phyloP scores from a whole-genome alignment of 1,140 invertebrate genomes.

The Acromyrmex charruanus region DNA sequence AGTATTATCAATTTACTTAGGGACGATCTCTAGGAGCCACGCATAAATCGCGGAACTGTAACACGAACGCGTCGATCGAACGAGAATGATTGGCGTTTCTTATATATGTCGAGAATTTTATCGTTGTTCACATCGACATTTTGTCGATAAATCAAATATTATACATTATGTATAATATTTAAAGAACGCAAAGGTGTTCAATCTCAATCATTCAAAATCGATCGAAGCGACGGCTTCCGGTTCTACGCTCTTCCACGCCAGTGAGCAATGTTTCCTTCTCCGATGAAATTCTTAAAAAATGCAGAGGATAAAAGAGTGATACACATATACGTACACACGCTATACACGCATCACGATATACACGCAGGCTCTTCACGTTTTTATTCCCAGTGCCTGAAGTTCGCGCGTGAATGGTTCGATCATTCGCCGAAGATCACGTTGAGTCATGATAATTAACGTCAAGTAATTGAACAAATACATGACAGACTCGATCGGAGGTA shows the following conservation, averaged over 20 bases:
- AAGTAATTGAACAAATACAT: background rate
- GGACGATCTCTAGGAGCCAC: slow-evolving; percentile 70
- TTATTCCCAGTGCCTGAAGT: slow-evolving; percentile 65
- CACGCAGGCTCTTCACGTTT: slow-evolving; percentile 79
- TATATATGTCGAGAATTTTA: background rate
- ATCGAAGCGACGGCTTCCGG: slow-evolving; percentile 72
- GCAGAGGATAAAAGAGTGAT: slow-evolving; percentile 66
- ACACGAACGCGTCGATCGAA: slow-evolving; percentile 65
- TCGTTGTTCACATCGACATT: slow-evolving; percentile 17
- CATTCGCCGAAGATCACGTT: slow-evolving; percentile 44
- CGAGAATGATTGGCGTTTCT: slow-evolving; percentile 28
- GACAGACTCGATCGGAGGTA: slow-evolving; percentile 15
- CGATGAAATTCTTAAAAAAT: slow-evolving; percentile 78
- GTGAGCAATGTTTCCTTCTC: slow-evolving; percentile 81
- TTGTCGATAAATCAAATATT: slow-evolving; percentile 17
- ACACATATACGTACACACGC: slow-evolving; percentile 41
- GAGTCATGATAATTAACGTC: slow-evolving; percentile 7
- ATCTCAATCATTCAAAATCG: slow-evolving; percentile 58
- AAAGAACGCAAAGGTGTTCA: background rate
- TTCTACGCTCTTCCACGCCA: slow-evolving; percentile 77
- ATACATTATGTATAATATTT: background rate
- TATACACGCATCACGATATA: slow-evolving; percentile 62
- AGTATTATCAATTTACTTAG: slow-evolving; percentile 68
- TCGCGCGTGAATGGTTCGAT: slow-evolving; percentile 61
- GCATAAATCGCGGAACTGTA: slow-evolving; percentile 72